These are phyloP conservation scores for Pogonomyrmex barbatus DNA, from an alignment of 1,140 invertebrate genomes.

Conservation along the genomic window DNA sequence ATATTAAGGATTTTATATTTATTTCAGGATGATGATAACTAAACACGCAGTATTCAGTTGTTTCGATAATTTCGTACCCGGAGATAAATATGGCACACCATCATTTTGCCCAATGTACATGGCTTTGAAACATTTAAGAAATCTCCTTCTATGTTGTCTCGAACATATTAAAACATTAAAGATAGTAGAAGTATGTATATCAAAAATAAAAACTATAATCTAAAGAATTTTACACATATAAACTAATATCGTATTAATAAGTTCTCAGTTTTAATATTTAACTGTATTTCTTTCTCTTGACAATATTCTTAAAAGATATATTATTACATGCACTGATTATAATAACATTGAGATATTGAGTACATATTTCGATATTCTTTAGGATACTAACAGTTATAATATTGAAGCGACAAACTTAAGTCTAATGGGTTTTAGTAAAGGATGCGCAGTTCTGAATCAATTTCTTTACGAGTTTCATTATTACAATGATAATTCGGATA, in stretches of 20 bases:
- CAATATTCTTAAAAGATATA: background rate
- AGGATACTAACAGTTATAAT: slow-evolving; percentile 71
- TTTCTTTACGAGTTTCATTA: slow-evolving; percentile 94
- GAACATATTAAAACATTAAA: slow-evolving; percentile 48
- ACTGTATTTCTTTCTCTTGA: slow-evolving; percentile 8
- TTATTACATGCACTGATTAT: background rate
- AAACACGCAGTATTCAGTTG: slow-evolving; percentile 90
- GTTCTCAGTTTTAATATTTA: background rate
- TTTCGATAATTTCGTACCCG: slow-evolving; percentile 94
- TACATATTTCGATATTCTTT: background rate
- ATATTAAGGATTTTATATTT: slow-evolving; percentile 23
- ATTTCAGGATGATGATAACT: slow-evolving; percentile 91
- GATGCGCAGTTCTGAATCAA: slow-evolving; percentile 96
- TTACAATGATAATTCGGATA: slow-evolving; percentile 88
- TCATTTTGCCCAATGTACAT: slow-evolving; percentile 90
- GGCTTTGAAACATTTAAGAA: slow-evolving; percentile 90
- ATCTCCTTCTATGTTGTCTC: slow-evolving; percentile 83
- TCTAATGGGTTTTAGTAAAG: slow-evolving; percentile 96
- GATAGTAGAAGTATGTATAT: slow-evolving; percentile 36
- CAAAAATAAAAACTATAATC: background rate
- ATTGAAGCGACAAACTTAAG: slow-evolving; percentile 86
- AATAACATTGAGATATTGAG: background rate
- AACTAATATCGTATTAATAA: background rate
- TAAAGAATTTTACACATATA: background rate
- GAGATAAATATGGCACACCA: slow-evolving; percentile 91